A percentile compares a stretch with the other conserved stretches of the same genome.
phyloP scores from a whole-genome alignment of 1,140 invertebrate species.

The Drosophila kanapiae region DNA sequence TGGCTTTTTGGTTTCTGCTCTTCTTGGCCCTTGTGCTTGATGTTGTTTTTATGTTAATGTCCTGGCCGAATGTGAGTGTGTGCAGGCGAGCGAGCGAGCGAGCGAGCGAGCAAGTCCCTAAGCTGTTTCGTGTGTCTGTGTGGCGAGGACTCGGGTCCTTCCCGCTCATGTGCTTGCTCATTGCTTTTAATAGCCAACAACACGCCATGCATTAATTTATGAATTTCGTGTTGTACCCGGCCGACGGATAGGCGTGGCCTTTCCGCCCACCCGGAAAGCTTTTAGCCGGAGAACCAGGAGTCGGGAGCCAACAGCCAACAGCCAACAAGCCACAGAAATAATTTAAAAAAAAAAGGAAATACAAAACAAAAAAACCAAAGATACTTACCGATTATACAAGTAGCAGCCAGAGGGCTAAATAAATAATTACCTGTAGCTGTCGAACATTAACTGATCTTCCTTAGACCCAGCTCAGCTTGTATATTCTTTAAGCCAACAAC shows the following conservation, averaged over 20 bases:
- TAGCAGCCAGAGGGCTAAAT: constrained; percentile 1
- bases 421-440: constrained; percentile 19
- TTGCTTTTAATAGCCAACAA: constrained; percentile 83
- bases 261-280: constrained; percentile 61
- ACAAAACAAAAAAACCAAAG: constrained; percentile 16
- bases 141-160: constrained; percentile 18
- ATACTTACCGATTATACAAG: constrained; percentile 7
- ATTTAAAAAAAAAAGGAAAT: constrained; percentile 55
- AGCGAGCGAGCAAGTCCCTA: constrained; percentile 53
- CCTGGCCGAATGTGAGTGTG: constrained; percentile 42
- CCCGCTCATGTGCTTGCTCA: constrained; percentile 78
- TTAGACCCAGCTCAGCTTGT: neutral
- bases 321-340: constrained; percentile 49
- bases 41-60: constrained; percentile 76
- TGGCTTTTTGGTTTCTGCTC: constrained; percentile 57
- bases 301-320: constrained; percentile 20
- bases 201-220: constrained; percentile 83
- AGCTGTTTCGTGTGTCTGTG: constrained; percentile 56
- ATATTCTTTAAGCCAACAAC: neutral
- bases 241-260: constrained; percentile 25
- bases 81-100: constrained; percentile 11
- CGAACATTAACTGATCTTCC: neutral
- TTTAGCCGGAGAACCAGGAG: constrained; percentile 53
- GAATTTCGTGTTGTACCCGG: constrained; percentile 59
- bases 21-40: constrained; percentile 66